These are phyloP conservation scores for Holotrichia oblita DNA, from an alignment of 1,140 invertebrate species.

Conservation along the genomic window DNA sequence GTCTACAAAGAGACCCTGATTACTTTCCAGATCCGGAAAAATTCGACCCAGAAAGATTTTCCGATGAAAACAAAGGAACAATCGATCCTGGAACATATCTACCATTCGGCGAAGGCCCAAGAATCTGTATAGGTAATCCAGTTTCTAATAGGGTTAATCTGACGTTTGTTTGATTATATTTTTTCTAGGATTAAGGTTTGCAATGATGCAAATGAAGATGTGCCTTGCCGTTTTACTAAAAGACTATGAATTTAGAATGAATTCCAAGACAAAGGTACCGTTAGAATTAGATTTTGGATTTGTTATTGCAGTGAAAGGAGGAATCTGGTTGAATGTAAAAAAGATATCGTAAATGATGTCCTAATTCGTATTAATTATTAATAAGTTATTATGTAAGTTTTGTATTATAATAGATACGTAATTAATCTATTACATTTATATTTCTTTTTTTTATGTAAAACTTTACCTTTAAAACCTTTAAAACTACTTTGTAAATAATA, in stretches of 20 bases:
- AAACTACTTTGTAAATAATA: no score
- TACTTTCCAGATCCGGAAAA: conserved; percentile 10
- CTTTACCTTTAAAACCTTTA: no score
- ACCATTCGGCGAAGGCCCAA: conserved; percentile 21
- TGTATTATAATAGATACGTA: no score
- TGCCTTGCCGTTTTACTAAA: conserved; percentile 54
- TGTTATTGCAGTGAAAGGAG: conserved; percentile 62
- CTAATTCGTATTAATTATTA: not conserved
- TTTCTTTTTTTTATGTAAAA: no score
- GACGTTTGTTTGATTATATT: not conserved
- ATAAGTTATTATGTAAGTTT: no score
- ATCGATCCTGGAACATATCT: conserved; percentile 14
- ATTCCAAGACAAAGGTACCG: conserved; percentile 50
- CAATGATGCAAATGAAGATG: conserved; percentile 59
- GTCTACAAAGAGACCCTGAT: conserved; percentile 26
- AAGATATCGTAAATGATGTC: not conserved
- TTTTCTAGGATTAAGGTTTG: conserved; percentile 59
- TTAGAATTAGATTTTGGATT: conserved; percentile 50
- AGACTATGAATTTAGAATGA: conserved; percentile 55
- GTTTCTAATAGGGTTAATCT: not conserved
- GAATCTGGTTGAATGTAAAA: conserved; percentile 54
- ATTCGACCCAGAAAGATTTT: conserved; percentile 32
- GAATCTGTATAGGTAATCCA: conserved; percentile 33
- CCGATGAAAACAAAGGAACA: conserved; percentile 9
- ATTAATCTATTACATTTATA: no score